Evolutionary conservation across 2,888 invertebrate genomes (phyloP), one percentile per base, ranked within the genome.

Genomic region (Megalurothrips usitatus): DNA sequence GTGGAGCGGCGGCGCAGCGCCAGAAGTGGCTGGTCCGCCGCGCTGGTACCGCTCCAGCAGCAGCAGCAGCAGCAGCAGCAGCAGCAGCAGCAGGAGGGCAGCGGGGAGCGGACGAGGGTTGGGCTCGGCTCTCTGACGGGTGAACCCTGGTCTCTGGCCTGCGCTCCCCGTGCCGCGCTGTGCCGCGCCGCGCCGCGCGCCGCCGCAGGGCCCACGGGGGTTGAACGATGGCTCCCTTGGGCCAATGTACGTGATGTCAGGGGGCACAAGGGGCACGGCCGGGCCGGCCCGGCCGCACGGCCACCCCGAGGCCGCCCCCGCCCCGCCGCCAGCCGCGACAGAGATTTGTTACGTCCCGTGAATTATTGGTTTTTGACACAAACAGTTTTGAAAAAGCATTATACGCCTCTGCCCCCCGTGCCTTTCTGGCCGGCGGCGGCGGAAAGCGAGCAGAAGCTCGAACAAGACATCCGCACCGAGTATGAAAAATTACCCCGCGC

Each of bases 351-450:
- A 26, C 68, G 12, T 26, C 68, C 68, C 68, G 68, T 75, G 68
- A 75, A 75, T 75, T 75, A 75, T 75, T 75, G 68, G 68, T 75
- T 75, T 75, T 75, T 75, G 68, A 75, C 68, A 75, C 68, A 75
- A 75, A 75, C 68, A 75, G 68, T 75, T 75, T 75, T 23, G 68
- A 23, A 58, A 58, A 58, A 58, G n/a, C 19, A 58, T 58, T 58
- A 52, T n/a, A 43, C 58, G 34, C 34, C 34, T 43, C 34, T 43
- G 34, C 34, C 34, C 34, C n/a, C 34, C 34, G 6, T 43, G 34
- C 34, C 34, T 43, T n/a, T n/a, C 34, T 6, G 58, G 19, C 14
- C 58, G 58, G 58, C 19, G 58, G 58, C 19, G 58, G 58, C 58
- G 58, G 58, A 14, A 17, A 9, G 19, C 17, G 19, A 58, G 19